Conservation (phyloP, 2,888 invertebrate genomes). For the Heliconius charithonia region DNA sequence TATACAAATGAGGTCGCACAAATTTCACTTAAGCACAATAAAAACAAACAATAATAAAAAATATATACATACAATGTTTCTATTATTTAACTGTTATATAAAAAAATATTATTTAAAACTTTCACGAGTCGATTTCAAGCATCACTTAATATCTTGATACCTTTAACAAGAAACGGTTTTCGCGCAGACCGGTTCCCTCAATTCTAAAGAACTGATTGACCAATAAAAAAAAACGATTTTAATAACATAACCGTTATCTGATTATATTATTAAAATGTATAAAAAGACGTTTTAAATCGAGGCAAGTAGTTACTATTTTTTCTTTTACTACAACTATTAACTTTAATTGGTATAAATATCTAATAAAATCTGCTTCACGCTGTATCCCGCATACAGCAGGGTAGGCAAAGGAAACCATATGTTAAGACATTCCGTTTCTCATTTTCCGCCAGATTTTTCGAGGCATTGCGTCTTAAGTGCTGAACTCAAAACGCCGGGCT, state of each 20-base stretch:
- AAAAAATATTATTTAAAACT: constrained; percentile 3
- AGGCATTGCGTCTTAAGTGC: too few species aligned
- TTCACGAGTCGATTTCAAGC: constrained; percentile 19
- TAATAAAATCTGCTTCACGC: too few species aligned
- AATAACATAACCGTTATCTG: constrained; percentile 12
- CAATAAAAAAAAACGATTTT: constrained; percentile 17
- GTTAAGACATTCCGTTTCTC: too few species aligned
- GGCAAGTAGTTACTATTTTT: neutral
- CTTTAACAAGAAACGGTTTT: constrained; percentile 33
- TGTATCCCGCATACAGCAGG: too few species aligned
- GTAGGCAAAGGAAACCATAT: too few species aligned
- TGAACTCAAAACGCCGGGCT: too few species aligned
- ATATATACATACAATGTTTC: neutral
- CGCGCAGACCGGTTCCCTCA: constrained; percentile 29
- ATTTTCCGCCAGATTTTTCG: too few species aligned
- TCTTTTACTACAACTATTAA: neutral
- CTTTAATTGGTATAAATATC: too few species aligned
- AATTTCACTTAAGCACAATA: constrained; percentile 6
- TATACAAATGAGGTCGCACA: neutral
- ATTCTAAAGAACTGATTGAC: constrained; percentile 23
- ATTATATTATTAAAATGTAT: neutral
- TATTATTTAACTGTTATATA: neutral
- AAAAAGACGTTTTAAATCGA: neutral
- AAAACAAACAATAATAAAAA: neutral
- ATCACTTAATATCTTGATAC: constrained; percentile 18